Evolutionary conservation across 2,888 invertebrate species (phyloP).

Genomic region (Galerucella pusilla): DNA sequence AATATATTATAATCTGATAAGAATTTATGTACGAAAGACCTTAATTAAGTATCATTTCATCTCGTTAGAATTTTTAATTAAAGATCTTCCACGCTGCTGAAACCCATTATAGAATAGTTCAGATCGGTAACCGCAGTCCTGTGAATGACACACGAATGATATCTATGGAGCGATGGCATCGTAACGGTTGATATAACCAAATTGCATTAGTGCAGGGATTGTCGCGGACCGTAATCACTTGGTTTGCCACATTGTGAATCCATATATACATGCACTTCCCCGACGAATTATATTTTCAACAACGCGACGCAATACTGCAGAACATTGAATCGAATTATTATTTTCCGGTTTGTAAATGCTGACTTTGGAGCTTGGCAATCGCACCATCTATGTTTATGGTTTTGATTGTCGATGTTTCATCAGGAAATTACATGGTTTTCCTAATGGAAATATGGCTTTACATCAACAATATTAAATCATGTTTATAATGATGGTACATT

Average conservation of each 20-base stretch:
- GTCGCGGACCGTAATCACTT: slow-evolving; percentile 45
- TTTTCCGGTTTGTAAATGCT: slow-evolving; percentile 29
- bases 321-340: slow-evolving; percentile 43
- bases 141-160: slow-evolving; percentile 53
- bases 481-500: too few relatives aligned
- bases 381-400: slow-evolving; percentile 14
- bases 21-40: too few relatives aligned
- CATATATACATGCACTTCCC: slow-evolving; percentile 44
- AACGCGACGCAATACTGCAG: slow-evolving; percentile 40
- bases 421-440: slow-evolving; percentile 16
- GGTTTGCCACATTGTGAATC: slow-evolving; percentile 45
- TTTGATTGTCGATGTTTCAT: slow-evolving; percentile 17
- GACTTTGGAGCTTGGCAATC: slow-evolving; percentile 15
- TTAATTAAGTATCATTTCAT: too few relatives aligned
- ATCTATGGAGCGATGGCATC: slow-evolving; percentile 48
- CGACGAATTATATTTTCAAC: slow-evolving; percentile 47
- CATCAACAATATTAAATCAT: too few relatives aligned
- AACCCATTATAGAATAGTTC: slow-evolving; percentile 17
- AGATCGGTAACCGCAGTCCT: slow-evolving; percentile 50
- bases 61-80: slow-evolving; percentile 8
- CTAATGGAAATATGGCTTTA: slow-evolving; percentile 1
- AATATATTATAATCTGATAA: too few relatives aligned
- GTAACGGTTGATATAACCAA: slow-evolving; percentile 52
- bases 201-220: slow-evolving; percentile 50
- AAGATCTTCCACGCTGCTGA: background rate